These are phyloP conservation scores for Sialis fuliginosa DNA, from an alignment of 2,888 invertebrate genomes.

Conservation along the genomic window DNA sequence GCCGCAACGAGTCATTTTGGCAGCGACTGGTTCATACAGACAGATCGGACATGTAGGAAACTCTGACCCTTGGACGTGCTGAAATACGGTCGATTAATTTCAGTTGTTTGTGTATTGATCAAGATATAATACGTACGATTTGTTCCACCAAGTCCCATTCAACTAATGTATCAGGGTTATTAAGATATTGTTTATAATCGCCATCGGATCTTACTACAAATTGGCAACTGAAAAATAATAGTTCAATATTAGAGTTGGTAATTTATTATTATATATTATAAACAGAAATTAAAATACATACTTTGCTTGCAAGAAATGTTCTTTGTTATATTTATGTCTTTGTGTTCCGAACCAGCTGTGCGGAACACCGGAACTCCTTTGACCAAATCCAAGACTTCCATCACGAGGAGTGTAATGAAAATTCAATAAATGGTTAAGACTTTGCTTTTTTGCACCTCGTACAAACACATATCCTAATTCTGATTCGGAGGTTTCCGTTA, in stretches of 20 bases:
- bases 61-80: slow-evolving; percentile 47
- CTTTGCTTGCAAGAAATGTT: slow-evolving; percentile 89
- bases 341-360: slow-evolving; percentile 28
- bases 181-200: slow-evolving; percentile 59
- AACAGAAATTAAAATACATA: slow-evolving; percentile 26
- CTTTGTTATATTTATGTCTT: slow-evolving; percentile 72
- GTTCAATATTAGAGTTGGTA: not conserved
- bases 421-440: slow-evolving; percentile 84
- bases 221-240: slow-evolving; percentile 53
- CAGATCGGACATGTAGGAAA: slow-evolving; percentile 81
- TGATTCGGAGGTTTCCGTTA: slow-evolving; percentile 34
- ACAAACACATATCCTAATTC: slow-evolving; percentile 72
- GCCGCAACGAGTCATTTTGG: slow-evolving; percentile 85
- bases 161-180: slow-evolving; percentile 75
- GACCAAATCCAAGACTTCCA: slow-evolving; percentile 18
- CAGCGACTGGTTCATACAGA: slow-evolving; percentile 67
- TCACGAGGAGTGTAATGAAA: slow-evolving; percentile 65
- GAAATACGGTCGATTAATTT: slow-evolving; percentile 10
- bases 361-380: slow-evolving; percentile 12
- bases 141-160: slow-evolving; percentile 88
- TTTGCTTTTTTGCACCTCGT: slow-evolving; percentile 79
- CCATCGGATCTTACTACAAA: slow-evolving; percentile 76
- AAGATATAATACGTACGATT: slow-evolving; percentile 45
- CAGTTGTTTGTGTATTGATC: not conserved
- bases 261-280: slow-evolving; percentile 5